phyloP scores from a whole-genome alignment of 2,888 invertebrate genomes.

The Drosophila conformis region DNA sequence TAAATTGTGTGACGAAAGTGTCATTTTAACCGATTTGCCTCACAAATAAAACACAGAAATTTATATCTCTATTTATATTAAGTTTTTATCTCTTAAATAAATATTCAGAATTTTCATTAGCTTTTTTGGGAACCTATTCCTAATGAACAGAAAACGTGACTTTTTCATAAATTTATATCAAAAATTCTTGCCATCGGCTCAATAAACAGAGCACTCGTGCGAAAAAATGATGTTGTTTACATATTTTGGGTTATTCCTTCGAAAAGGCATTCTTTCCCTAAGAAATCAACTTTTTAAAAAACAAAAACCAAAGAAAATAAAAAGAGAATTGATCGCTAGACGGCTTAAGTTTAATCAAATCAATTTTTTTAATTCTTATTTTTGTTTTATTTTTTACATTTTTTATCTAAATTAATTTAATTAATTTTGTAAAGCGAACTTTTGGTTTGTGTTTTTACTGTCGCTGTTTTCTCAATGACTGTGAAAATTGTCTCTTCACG shows the following conservation, averaged over 20 bases:
- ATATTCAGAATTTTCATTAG: not conserved
- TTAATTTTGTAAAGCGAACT: not conserved
- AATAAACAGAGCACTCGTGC: not conserved
- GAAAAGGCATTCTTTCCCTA: no score
- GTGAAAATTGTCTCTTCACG: rapidly evolving
- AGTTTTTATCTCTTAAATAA: not conserved
- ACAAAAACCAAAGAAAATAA: not conserved
- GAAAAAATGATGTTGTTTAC: not conserved
- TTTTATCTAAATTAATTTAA: not conserved
- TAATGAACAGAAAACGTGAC: not conserved
- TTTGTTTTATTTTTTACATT: not conserved
- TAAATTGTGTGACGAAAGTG: not conserved
- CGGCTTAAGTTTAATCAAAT: not conserved
- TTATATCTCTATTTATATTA: not conserved
- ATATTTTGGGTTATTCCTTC: no score
- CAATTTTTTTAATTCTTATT: not conserved
- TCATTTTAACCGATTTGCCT: not conserved
- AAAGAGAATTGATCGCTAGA: not conserved
- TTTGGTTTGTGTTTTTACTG: rapidly evolving
- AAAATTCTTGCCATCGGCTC: not conserved
- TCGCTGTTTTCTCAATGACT: not conserved
- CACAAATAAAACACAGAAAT: not conserved
- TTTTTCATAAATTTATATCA: not conserved
- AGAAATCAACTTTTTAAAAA: not conserved
- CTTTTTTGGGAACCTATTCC: not conserved